A percentile compares a stretch with the other conserved stretches of the same genome.
Evolutionary conservation across 2,888 invertebrate species (phyloP).

Genomic region (Chrysomela aeneicollis): DNA sequence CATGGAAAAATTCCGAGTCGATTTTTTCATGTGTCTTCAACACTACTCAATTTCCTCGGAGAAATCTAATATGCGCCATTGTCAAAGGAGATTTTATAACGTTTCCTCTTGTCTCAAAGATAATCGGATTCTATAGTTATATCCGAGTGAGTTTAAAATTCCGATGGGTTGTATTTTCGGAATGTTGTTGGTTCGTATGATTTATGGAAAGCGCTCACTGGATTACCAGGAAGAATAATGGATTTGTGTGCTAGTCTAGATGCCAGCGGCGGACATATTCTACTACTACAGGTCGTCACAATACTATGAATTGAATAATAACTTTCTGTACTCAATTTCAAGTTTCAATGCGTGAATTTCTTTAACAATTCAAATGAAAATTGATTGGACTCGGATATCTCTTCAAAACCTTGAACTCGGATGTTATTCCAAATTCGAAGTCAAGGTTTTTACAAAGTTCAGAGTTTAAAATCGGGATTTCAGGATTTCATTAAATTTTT

Average conservation of each 20-base stretch:
- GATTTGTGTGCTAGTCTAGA: slow-evolving; percentile 49
- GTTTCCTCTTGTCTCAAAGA: neutral
- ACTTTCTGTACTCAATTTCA: too few relatives aligned
- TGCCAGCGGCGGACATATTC: slow-evolving; percentile 12
- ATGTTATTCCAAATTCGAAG: too few relatives aligned
- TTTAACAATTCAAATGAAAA: too few relatives aligned
- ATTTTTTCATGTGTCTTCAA: neutral
- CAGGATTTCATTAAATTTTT: too few relatives aligned
- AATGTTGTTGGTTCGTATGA: slow-evolving; percentile 47
- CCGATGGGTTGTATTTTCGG: slow-evolving; percentile 32
- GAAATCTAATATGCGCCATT: neutral
- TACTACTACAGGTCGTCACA: too few relatives aligned
- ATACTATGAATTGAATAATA: too few relatives aligned
- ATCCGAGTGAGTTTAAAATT: slow-evolving; percentile 11
- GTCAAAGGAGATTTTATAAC: neutral
- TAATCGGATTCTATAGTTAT: slow-evolving; percentile 10
- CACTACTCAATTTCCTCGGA: neutral
- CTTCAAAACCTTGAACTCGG: too few relatives aligned
- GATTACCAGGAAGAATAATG: slow-evolving; percentile 51
- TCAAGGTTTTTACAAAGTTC: too few relatives aligned
- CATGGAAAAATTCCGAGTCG: too few relatives aligned
- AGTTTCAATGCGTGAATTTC: too few relatives aligned
- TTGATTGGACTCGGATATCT: too few relatives aligned
- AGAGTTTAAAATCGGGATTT: too few relatives aligned
- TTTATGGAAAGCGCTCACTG: slow-evolving; percentile 47